These are phyloP conservation scores for Hemicentrotus pulcherrimus DNA, from an alignment of 35 echinoderm and acorn worm species.

Conservation along the genomic window DNA sequence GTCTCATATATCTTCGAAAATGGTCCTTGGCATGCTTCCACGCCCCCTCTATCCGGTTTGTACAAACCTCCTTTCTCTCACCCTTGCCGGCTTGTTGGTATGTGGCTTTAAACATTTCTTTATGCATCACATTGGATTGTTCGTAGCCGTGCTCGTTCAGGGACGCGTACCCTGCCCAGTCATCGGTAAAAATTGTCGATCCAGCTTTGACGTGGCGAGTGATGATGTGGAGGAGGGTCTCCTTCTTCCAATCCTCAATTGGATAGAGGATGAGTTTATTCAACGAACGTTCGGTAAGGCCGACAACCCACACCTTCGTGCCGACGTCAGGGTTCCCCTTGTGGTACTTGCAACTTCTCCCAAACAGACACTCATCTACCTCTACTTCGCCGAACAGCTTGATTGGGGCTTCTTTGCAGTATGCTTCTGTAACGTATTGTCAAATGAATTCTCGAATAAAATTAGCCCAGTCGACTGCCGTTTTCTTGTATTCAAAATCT, in stretches of 20 bases:
- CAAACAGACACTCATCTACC: conserved; percentile 25
- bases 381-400: conserved; percentile 8
- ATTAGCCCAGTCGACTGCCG: conserved; percentile 36
- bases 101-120: neutral
- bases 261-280: conserved; percentile 33
- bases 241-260: neutral
- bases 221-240: conserved; percentile 36
- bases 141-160: neutral
- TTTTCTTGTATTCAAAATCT: neutral
- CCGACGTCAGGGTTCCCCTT: neutral
- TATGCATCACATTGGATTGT: conserved; percentile 13
- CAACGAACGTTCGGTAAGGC: neutral
- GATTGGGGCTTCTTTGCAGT: neutral
- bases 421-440: neutral
- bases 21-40: conserved; percentile 51
- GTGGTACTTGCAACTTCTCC: neutral
- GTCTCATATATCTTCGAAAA: conserved; percentile 22
- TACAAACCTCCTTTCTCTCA: neutral
- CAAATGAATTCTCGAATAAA: neutral
- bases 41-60: conserved; percentile 27
- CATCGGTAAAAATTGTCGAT: neutral
- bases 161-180: neutral
- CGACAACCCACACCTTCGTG: conserved; percentile 28
- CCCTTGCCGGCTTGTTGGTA: neutral
- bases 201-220: neutral